These are phyloP conservation scores for Cladorhizidae sp. DNA, from an alignment of 37 sponge, comb jelly and placozoan species.

Conservation along the genomic window DNA sequence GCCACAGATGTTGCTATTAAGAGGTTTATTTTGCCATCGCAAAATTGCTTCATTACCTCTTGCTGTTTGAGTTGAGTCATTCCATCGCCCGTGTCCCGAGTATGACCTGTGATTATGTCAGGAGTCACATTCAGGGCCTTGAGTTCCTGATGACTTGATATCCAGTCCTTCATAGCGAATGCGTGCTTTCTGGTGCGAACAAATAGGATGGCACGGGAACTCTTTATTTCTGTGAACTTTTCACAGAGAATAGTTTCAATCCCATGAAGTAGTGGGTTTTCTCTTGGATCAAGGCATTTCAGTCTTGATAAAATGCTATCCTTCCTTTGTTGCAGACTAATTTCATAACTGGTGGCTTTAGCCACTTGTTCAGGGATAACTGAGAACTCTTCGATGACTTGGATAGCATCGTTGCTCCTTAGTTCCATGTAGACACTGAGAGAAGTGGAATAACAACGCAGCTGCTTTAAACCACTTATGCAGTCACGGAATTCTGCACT, in stretches of 20 bases:
- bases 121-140: not conserved
- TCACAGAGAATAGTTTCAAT: conserved; percentile 8
- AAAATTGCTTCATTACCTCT: conserved; percentile 50
- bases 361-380: not conserved
- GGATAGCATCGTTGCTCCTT: conserved; percentile 40
- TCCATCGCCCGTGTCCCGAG: conserved; percentile 17
- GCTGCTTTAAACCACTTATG: conserved; percentile 12
- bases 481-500: conserved; percentile 15
- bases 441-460: conserved; percentile 25
- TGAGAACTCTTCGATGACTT: conserved; percentile 11
- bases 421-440: conserved; percentile 54
- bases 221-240: conserved; percentile 5
- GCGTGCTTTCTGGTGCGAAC: conserved; percentile 54
- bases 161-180: conserved; percentile 42
- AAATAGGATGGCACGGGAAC: conserved; percentile 53
- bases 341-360: not conserved
- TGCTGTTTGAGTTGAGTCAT: conserved; percentile 60
- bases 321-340: not conserved
- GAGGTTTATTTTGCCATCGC: conserved; percentile 55
- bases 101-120: conserved; percentile 34
- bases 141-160: not conserved
- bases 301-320: not conserved
- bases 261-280: conserved; percentile 50
- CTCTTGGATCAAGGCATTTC: not conserved
- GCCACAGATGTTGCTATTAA: conserved; percentile 78